phyloP scores from a whole-genome alignment of 2,113 vertebrate species.

The Rhombomys opimus region DNA sequence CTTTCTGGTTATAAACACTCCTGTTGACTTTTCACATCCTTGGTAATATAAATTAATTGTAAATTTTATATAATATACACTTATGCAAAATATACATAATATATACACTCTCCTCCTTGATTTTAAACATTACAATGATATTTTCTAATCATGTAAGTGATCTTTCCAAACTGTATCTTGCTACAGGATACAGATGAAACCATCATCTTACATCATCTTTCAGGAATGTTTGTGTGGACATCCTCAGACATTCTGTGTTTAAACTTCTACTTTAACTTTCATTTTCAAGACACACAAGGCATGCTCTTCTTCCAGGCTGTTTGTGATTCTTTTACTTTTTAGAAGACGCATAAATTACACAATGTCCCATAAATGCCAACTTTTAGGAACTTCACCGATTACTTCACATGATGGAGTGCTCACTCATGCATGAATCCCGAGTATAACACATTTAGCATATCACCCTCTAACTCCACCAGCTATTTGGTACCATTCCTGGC shows the following conservation, averaged over 20 bases:
- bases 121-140: not conserved
- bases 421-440: not conserved
- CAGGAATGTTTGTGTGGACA: not conserved
- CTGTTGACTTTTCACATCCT: not conserved
- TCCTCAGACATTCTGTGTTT: constrained; percentile 17
- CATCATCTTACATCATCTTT: not conserved
- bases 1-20: not conserved
- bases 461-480: not conserved
- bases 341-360: not conserved
- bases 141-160: not conserved
- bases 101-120: not conserved
- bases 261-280: not conserved
- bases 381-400: constrained; percentile 1
- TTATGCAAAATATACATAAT: not conserved
- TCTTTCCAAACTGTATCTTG: constrained; percentile 3
- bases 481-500: not conserved
- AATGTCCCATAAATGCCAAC: constrained; percentile 16
- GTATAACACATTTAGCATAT: not conserved
- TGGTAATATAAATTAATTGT: not conserved
- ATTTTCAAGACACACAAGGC: not conserved
- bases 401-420: not conserved
- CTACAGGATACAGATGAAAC: not conserved
- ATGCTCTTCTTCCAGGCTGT: not conserved
- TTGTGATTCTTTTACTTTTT: constrained; percentile 28
- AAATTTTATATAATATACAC: not conserved